Percentiles rank a stretch among this genome's conserved stretches.
phyloP scores from a whole-genome alignment of 2,888 invertebrate genomes.

The Tetrapedia diversipes region DNA sequence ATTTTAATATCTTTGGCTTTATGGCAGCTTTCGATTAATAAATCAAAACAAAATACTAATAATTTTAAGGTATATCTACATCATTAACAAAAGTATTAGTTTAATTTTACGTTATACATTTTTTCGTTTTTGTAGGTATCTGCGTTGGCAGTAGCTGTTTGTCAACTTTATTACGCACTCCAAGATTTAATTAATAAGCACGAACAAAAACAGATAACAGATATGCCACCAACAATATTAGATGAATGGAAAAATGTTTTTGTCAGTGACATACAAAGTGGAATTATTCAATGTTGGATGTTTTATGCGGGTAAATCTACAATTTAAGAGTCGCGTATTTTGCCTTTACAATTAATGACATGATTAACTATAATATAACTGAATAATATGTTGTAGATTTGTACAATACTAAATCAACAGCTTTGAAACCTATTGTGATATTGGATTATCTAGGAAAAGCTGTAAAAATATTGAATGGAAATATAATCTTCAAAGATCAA shows the following conservation, averaged over 20 bases:
- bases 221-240: slow-evolving; percentile 81
- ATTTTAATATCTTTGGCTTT: slow-evolving; percentile 88
- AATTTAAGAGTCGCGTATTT: slow-evolving; percentile 2
- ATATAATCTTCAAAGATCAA: slow-evolving; percentile 69
- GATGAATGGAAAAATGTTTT: slow-evolving; percentile 92
- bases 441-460: slow-evolving; percentile 76
- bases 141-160: slow-evolving; percentile 83
- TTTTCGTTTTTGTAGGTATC: slow-evolving; percentile 57
- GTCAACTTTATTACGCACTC: slow-evolving; percentile 84
- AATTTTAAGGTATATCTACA: slow-evolving; percentile 84
- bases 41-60: slow-evolving; percentile 80
- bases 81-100: not conserved
- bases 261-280: slow-evolving; percentile 85
- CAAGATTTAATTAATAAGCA: slow-evolving; percentile 82
- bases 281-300: slow-evolving; percentile 84
- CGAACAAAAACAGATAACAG: slow-evolving; percentile 78
- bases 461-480: slow-evolving; percentile 72
- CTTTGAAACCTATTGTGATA: slow-evolving; percentile 65
- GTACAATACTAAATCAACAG: slow-evolving; percentile 68
- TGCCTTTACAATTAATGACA: not conserved
- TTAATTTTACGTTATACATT: not conserved
- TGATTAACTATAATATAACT: too few species aligned
- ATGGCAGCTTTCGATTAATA: slow-evolving; percentile 86
- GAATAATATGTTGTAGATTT: slow-evolving; percentile 59
- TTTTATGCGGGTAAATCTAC: slow-evolving; percentile 69